A percentile compares a stretch with the other conserved stretches of the same genome.
Conservation (phyloP, 2,797 vertebrate species). For the Lates japonicus region DNA sequence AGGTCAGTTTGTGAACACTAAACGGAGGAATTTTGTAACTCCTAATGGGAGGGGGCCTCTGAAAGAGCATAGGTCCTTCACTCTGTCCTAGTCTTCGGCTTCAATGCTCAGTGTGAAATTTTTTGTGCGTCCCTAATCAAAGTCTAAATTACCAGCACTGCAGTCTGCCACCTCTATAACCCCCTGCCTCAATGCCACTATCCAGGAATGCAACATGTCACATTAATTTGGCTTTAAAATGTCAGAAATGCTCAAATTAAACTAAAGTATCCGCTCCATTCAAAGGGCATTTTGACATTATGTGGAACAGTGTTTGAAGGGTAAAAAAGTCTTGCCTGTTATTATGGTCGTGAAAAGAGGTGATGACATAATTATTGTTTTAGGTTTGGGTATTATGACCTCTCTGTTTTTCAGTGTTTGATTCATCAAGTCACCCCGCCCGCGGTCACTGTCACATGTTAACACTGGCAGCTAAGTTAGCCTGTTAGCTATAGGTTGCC, state of each 20-base stretch:
- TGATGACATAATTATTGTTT: slow-evolving; percentile 20
- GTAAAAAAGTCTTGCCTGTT: background rate
- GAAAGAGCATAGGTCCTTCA: slow-evolving; percentile 21
- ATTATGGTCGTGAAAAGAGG: background rate
- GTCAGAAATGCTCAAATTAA: slow-evolving; percentile 11
- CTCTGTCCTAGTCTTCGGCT: slow-evolving; percentile 11
- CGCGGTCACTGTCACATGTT: too few species aligned
- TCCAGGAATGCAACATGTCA: background rate
- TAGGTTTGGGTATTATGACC: slow-evolving; percentile 19
- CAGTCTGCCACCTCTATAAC: slow-evolving; percentile 10
- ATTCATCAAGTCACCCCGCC: slow-evolving; percentile 30
- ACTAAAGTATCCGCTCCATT: background rate
- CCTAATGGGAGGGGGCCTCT: background rate
- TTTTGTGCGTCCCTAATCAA: slow-evolving; percentile 11
- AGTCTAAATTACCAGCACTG: slow-evolving; percentile 11
- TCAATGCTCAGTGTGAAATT: background rate
- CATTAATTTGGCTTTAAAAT: background rate
- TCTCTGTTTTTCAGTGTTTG: slow-evolving; percentile 1
- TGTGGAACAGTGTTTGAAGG: slow-evolving; percentile 8
- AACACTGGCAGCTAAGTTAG: too few species aligned
- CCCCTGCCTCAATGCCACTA: background rate
- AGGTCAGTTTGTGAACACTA: slow-evolving; percentile 15
- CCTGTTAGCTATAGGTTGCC: too few species aligned
- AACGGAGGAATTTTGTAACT: background rate
- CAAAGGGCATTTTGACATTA: background rate